These are phyloP conservation scores for Eulithis prunata DNA, from an alignment of 2,888 invertebrate genomes.

Conservation along the genomic window DNA sequence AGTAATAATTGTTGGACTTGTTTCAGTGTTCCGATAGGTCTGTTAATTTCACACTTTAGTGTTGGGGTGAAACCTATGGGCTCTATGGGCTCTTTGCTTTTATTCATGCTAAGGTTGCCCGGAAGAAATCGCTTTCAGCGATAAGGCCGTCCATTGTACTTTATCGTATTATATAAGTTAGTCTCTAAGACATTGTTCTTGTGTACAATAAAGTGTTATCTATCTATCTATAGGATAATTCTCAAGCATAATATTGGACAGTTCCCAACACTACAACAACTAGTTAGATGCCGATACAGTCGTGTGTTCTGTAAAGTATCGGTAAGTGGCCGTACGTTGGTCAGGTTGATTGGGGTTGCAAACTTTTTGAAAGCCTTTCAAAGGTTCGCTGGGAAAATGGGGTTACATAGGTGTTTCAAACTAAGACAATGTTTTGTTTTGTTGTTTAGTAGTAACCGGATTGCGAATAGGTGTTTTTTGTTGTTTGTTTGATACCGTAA, in stretches of 20 bases:
- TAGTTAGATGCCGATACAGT: slow-evolving; percentile 32
- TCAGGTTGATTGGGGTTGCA: slow-evolving; percentile 46
- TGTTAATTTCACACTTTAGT: slow-evolving; percentile 29
- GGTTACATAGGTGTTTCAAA: slow-evolving; percentile 39
- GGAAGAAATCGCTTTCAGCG: too few species aligned
- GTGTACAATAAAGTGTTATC: too few species aligned
- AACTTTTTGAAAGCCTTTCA: slow-evolving; percentile 44
- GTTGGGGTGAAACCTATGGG: not conserved
- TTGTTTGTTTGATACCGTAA: slow-evolving; percentile 26
- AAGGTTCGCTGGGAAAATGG: slow-evolving; percentile 38
- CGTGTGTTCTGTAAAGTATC: slow-evolving; percentile 37
- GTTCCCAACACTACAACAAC: slow-evolving; percentile 31
- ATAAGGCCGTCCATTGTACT: too few species aligned
- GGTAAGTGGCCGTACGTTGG: slow-evolving; percentile 42
- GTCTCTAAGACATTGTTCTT: too few species aligned
- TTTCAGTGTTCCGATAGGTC: slow-evolving; percentile 54
- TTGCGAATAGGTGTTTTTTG: slow-evolving; percentile 23
- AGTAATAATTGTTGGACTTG: slow-evolving; percentile 71
- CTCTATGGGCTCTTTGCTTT: not conserved
- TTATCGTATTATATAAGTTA: too few species aligned
- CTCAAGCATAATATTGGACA: not conserved
- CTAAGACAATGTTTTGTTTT: slow-evolving; percentile 38
- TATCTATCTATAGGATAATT: not conserved
- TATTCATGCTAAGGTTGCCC: too few species aligned
- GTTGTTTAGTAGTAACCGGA: slow-evolving; percentile 27